Evolutionary conservation across 2,888 invertebrate genomes (phyloP).

Genomic region (Mythimna impura): DNA sequence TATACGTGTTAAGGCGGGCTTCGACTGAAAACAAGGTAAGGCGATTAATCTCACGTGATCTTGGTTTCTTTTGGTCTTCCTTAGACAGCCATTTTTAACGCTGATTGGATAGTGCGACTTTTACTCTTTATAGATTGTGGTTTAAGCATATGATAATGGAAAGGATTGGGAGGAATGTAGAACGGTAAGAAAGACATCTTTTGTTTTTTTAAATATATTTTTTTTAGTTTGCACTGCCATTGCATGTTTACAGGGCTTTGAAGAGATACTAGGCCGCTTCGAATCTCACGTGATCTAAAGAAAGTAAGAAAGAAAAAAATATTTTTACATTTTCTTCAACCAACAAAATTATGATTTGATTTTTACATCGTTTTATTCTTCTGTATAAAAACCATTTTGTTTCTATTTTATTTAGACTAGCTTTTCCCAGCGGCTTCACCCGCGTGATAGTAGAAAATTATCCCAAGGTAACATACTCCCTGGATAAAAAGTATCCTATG

Average conservation of each 20-base stretch:
- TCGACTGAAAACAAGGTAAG: slow-evolving; percentile 79
- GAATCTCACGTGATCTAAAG: slow-evolving; percentile 11
- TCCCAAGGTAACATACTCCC: too few relatives aligned
- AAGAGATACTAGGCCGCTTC: neutral
- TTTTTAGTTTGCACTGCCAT: neutral
- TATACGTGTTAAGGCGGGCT: slow-evolving; percentile 82
- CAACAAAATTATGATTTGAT: too few relatives aligned
- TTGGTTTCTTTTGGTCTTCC: slow-evolving; percentile 63
- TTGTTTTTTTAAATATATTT: neutral
- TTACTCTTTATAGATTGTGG: slow-evolving; percentile 19
- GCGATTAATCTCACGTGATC: slow-evolving; percentile 86
- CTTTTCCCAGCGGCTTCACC: too few relatives aligned
- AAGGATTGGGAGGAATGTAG: neutral
- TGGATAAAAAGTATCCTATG: too few relatives aligned
- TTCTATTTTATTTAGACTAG: neutral
- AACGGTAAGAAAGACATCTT: neutral
- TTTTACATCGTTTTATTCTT: too few relatives aligned
- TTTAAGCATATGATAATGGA: slow-evolving; percentile 19
- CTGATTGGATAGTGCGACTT: slow-evolving; percentile 48
- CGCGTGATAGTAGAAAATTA: too few relatives aligned
- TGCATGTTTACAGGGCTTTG: neutral
- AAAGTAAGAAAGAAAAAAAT: neutral
- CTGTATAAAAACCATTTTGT: neutral
- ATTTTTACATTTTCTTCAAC: too few relatives aligned
- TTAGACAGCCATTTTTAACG: slow-evolving; percentile 62